Conservation (phyloP, 2,113 vertebrate species). For the Stomatorhinus ivindoensis region DNA sequence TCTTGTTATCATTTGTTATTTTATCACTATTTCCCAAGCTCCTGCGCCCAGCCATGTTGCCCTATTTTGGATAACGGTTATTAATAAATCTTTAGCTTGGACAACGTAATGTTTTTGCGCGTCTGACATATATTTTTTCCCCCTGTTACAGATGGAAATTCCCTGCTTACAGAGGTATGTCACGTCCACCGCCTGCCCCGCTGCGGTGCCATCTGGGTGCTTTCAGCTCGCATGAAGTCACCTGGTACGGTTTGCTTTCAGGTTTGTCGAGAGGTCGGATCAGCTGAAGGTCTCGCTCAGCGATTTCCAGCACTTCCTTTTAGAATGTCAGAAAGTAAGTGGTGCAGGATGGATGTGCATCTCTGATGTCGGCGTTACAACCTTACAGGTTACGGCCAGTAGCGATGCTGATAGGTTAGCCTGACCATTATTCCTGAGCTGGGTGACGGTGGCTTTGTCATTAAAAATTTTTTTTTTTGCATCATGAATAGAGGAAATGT, state of each 20-base stretch:
- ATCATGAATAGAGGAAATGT: background rate
- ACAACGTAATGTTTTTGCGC: background rate
- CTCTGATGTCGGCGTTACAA: no score
- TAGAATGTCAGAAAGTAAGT: constrained; percentile 82
- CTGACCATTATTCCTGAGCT: background rate
- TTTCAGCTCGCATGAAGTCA: background rate
- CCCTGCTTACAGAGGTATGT: constrained; percentile 73
- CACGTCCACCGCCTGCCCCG: background rate
- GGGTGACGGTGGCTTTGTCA: background rate
- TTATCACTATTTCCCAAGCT: background rate
- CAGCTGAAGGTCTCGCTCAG: constrained; percentile 70
- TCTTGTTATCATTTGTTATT: background rate
- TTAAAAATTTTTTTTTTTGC: background rate
- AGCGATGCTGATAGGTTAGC: no score
- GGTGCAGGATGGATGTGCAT: background rate
- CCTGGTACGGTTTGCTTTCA: constrained; percentile 36
- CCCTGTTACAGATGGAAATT: constrained; percentile 74
- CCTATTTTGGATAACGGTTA: background rate
- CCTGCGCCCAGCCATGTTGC: background rate
- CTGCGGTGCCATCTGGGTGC: background rate
- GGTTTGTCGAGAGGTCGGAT: constrained; percentile 74
- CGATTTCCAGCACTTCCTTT: constrained; percentile 81
- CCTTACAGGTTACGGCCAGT: background rate
- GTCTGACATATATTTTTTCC: constrained; percentile 14
- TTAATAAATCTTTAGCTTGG: background rate